Evolutionary conservation across 2,888 invertebrate genomes (phyloP), one percentile per base, ranked within the genome.

Genomic region (Siphlonurus alternatus): DNA sequence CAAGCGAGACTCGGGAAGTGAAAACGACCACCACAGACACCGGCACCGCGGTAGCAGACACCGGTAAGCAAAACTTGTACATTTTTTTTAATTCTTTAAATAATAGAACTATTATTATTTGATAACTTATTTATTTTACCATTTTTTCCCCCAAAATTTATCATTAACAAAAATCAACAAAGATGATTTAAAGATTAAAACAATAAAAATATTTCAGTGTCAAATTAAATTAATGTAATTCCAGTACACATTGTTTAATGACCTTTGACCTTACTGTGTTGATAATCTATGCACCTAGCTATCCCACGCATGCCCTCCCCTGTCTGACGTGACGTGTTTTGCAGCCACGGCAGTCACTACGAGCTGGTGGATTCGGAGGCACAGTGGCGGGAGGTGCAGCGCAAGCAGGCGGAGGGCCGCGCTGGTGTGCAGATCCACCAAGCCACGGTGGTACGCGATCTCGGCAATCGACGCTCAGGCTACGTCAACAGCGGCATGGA

Each of bases 301-400:
- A n/a, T n/a, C n/a, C n/a, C n/a, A n/a, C n/a, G n/a, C n/a, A n/a
- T n/a, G n/a, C n/a, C n/a, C n/a, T n/a, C n/a, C n/a, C n/a, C n/a
- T 51, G 53, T 10, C 59, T 18, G 23, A 20, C 61, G 5, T 56
- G 56, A 38, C 23, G 20, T 25, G 59, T 24, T n/a, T 65, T 63
- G 15, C 64, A 68, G 68, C 51, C 69, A 68, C 66, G 66, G 69
- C 65, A 67, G 74, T 65, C 76, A 77, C 67, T 80, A 82, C 65
- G 91, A 91, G 75, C 79, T 93, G 71, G 86, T 93, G 61, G 92
- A 93, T 73, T 92, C 92, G 5, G 89, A 89, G 70, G 84, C 86
- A 63, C 93, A 93, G 75, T 93, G 93, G 93, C 85, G 87, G 70
- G 91, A 93, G 77, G 89, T 90, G 59, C 86, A 92, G 74, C 83